These are phyloP conservation scores for Aricia agestis DNA, from an alignment of 1,140 invertebrate species.

Conservation along the genomic window DNA sequence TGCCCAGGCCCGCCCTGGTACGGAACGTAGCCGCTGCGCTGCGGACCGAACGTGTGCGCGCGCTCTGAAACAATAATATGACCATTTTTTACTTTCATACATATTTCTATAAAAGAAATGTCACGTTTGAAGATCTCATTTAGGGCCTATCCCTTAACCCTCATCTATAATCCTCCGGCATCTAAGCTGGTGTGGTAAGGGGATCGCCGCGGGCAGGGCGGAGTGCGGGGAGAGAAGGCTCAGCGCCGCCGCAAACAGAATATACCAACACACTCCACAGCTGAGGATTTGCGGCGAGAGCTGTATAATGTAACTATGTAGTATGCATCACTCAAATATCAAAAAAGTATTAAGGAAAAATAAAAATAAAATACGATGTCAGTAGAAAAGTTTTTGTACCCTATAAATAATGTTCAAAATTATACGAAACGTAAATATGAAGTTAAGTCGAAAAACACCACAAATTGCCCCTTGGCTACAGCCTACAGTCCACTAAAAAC, in stretches of 20 bases:
- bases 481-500: background rate
- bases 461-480: too few relatives aligned
- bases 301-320: too few relatives aligned
- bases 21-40: conserved; percentile 51
- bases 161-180: background rate
- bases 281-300: too few relatives aligned
- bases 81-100: background rate
- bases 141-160: background rate
- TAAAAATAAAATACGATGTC: too few relatives aligned
- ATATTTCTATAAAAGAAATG: too few relatives aligned
- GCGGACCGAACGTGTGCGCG: conserved; percentile 52
- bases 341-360: too few relatives aligned
- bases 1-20: conserved; percentile 32
- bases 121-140: background rate
- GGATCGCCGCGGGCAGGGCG: background rate
- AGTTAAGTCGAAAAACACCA: background rate
- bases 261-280: conserved; percentile 28
- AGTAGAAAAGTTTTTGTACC: too few relatives aligned
- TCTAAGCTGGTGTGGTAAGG: background rate
- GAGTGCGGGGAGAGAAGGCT: background rate
- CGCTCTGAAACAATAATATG: conserved; percentile 54
- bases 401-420: too few relatives aligned
- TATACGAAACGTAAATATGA: too few relatives aligned
- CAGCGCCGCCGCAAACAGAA: conserved; percentile 37
- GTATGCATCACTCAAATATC: too few relatives aligned